Evolutionary conservation across 2,888 invertebrate genomes (phyloP), one percentile per base, ranked within the genome.

Genomic region (Atherix ibis): DNA sequence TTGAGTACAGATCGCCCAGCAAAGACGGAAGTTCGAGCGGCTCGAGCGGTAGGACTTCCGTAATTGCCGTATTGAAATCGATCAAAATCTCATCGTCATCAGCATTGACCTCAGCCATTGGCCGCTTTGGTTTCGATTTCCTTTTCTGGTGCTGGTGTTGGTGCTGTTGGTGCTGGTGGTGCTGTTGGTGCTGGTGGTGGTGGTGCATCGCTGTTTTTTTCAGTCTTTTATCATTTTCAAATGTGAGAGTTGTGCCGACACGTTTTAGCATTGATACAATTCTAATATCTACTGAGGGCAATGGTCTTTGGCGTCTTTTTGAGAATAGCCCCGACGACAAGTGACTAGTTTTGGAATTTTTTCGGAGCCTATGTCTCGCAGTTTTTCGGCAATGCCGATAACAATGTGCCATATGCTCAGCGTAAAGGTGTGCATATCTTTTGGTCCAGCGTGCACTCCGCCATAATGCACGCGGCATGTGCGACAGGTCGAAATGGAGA

Each of bases 71-170:
- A 48, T 60, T 51, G 39, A 60, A 60, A 44, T 58, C 49, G 39
- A 60, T 47, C 40, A 59, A 46, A 36, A 60, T 49, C 43, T 60
- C 60, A 44, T 58, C 52, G n/a, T 55, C 31, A 55, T 54, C 32
- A 46, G 47, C 16, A 49, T 41, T 34, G 18, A 12, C 3, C 10
- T 27, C 9, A 18, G 13, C 10, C 18, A 14, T n/a, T 16, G 9
- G 24, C 35, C 16, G 32, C 13, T 9, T 10, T 16, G 18, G 36
- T 18, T 25, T 27, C 31, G 27, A 12, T n/a, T n/a, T n/a, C n/a
- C n/a, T n/a, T n/a, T n/a, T n/a, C n/a, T n/a, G n/a, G n/a, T n/a
- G n/a, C n/a, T n/a, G n/a, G n/a, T n/a, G n/a, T n/a, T n/a, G n/a
- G n/a, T n/a, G n/a, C n/a, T 22, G 9, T 9, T 14, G 39, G 32